These are phyloP conservation scores for Drosophila pandora DNA, from an alignment of 1,140 invertebrate genomes.

Conservation along the genomic window DNA sequence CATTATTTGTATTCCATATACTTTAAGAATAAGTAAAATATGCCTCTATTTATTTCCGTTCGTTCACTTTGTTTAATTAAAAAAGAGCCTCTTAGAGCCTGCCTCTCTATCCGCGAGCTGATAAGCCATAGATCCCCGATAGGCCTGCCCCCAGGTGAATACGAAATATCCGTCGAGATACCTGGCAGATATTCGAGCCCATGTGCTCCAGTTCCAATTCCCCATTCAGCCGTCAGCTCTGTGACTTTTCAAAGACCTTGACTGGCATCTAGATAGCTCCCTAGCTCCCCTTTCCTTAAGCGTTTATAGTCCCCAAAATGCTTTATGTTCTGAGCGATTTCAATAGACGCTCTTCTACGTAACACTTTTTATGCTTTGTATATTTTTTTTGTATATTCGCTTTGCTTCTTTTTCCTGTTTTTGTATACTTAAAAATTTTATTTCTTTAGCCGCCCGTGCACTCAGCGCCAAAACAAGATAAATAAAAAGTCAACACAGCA, in stretches of 20 bases:
- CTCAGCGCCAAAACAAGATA: conserved; percentile 34
- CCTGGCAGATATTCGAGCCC: conserved; percentile 25
- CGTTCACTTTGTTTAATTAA: conserved; percentile 67
- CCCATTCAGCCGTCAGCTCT: conserved; percentile 21
- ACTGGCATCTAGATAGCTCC: conserved; percentile 35
- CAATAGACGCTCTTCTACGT: conserved; percentile 31
- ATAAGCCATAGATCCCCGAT: conserved; percentile 4
- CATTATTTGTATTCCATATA: conserved; percentile 4
- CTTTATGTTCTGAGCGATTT: conserved; percentile 3
- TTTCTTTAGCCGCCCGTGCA: conserved; percentile 38
- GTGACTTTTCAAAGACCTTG: conserved; percentile 76
- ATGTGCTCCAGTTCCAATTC: conserved; percentile 58
- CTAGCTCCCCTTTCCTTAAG: neutral
- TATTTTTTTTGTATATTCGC: conserved; percentile 33
- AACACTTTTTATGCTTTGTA: conserved; percentile 39
- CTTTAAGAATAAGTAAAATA: conserved; percentile 7
- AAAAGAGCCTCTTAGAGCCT: conserved; percentile 4
- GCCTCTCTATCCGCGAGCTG: neutral
- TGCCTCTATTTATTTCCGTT: conserved; percentile 60
- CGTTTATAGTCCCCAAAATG: conserved; percentile 18
- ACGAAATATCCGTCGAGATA: conserved; percentile 18
- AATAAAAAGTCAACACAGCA: conserved; percentile 40
- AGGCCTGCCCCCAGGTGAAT: conserved; percentile 11
- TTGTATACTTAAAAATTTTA: conserved; percentile 45
- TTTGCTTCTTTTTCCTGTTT: conserved; percentile 30